Percentiles rank a stretch among this genome's conserved stretches.
phyloP scores from a whole-genome alignment of 1,140 invertebrate species.

The Argopecten irradians region DNA sequence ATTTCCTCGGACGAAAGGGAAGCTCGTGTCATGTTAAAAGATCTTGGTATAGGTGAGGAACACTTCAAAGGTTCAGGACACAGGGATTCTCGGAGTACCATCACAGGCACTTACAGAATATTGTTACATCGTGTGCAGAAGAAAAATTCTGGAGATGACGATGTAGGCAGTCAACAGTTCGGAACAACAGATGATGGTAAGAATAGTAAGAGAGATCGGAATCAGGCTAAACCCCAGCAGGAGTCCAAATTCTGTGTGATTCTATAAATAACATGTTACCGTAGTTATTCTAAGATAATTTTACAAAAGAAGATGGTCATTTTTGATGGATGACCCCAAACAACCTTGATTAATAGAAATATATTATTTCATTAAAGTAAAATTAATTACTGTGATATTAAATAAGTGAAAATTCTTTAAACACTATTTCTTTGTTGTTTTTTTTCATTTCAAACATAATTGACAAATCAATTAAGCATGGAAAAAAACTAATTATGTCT shows the following conservation, averaged over 20 bases:
- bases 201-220: slow-evolving; percentile 4
- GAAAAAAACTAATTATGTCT: too few species aligned
- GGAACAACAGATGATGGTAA: not conserved
- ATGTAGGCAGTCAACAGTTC: slow-evolving; percentile 42
- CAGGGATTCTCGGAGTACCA: slow-evolving; percentile 78
- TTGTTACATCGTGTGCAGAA: slow-evolving; percentile 79
- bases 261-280: not conserved
- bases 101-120: slow-evolving; percentile 82
- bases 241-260: slow-evolving; percentile 60
- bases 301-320: too few species aligned
- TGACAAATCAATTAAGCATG: too few species aligned
- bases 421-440: too few species aligned
- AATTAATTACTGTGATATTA: too few species aligned
- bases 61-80: slow-evolving; percentile 77
- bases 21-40: slow-evolving; percentile 75
- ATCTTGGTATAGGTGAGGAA: slow-evolving; percentile 79
- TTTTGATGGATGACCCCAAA: too few species aligned
- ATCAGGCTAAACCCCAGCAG: slow-evolving; percentile 27
- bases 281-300: not conserved
- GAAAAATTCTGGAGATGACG: slow-evolving; percentile 62
- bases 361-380: too few species aligned
- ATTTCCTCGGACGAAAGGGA: slow-evolving; percentile 75
- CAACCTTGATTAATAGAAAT: too few species aligned
- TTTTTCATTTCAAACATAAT: too few species aligned
- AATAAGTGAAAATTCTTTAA: too few species aligned